Evolutionary conservation across 2,888 invertebrate species (phyloP).

Genomic region (Carcina quercana): DNA sequence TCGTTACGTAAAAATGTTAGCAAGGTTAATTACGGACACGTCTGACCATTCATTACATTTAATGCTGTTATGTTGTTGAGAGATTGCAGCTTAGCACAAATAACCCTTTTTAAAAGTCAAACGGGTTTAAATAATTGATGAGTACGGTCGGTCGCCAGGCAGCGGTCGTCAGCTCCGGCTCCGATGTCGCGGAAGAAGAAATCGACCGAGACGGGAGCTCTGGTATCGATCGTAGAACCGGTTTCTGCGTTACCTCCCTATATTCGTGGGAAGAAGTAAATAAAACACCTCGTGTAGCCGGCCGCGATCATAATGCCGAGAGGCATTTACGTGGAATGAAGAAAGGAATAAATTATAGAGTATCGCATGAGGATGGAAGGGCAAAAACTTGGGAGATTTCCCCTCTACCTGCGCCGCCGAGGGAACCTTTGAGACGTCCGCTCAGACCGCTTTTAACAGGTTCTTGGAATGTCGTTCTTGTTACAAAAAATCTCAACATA

Average conservation of each 20-base stretch:
- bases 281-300: conserved; percentile 25
- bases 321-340: conserved; percentile 34
- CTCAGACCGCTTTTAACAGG: conserved; percentile 32
- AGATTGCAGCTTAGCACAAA: conserved; percentile 23
- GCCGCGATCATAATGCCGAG: conserved; percentile 23
- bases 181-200: conserved; percentile 45
- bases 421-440: conserved; percentile 29
- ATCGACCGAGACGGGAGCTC: conserved; percentile 44
- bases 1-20: too few relatives aligned
- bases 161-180: conserved; percentile 30
- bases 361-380: conserved; percentile 35
- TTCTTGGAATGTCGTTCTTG: conserved; percentile 34
- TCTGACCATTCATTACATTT: background rate
- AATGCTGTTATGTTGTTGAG: background rate
- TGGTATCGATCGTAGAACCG: conserved; percentile 38
- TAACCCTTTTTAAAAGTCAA: conserved; percentile 39
- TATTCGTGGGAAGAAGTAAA: conserved; percentile 42
- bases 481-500: conserved; percentile 29
- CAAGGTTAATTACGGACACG: background rate
- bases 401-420: conserved; percentile 34
- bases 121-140: conserved; percentile 52
- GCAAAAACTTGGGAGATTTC: conserved; percentile 35
- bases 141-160: too few relatives aligned
- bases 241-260: conserved; percentile 28
- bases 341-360: conserved; percentile 36